Conservation (phyloP, 2,888 invertebrate genomes). For the Drosophila rellima region DNA sequence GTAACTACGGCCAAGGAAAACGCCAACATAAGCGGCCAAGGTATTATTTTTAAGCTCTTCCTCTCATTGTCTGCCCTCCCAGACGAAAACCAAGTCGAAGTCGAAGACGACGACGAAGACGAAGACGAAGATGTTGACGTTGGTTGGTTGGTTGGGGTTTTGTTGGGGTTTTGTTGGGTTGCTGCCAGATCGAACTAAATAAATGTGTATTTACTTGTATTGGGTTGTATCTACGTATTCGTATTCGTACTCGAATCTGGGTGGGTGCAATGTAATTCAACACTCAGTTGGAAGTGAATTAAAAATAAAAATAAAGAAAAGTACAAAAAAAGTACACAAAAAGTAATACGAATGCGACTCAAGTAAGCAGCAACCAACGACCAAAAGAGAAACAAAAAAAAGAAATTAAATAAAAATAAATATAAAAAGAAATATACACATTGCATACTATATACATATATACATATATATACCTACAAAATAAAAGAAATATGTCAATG, state of each 20-base stretch:
- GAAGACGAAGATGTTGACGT: constrained; percentile 32
- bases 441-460: constrained; percentile 26
- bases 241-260: constrained; percentile 29
- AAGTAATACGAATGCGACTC: constrained; percentile 29
- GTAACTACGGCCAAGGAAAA: constrained; percentile 61
- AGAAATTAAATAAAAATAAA: too few species aligned
- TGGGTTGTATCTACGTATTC: constrained; percentile 21
- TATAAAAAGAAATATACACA: too few species aligned
- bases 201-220: constrained; percentile 72
- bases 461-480: constrained; percentile 10
- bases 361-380: constrained; percentile 23
- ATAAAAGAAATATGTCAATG: constrained; percentile 74
- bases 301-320: constrained; percentile 38
- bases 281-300: constrained; percentile 61
- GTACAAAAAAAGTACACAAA: constrained; percentile 19
- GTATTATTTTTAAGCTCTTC: constrained; percentile 81
- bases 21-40: constrained; percentile 77
- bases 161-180: constrained; percentile 15
- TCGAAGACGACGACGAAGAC: constrained; percentile 5
- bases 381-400: constrained; percentile 14
- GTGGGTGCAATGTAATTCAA: constrained; percentile 68
- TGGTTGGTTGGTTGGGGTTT: constrained; percentile 46
- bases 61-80: constrained; percentile 74
- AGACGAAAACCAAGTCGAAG: constrained; percentile 34
- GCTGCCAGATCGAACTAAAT: constrained; percentile 72